Evolutionary conservation across 2,797 vertebrate genomes (phyloP).

Genomic region (Nannoperca obscura): DNA sequence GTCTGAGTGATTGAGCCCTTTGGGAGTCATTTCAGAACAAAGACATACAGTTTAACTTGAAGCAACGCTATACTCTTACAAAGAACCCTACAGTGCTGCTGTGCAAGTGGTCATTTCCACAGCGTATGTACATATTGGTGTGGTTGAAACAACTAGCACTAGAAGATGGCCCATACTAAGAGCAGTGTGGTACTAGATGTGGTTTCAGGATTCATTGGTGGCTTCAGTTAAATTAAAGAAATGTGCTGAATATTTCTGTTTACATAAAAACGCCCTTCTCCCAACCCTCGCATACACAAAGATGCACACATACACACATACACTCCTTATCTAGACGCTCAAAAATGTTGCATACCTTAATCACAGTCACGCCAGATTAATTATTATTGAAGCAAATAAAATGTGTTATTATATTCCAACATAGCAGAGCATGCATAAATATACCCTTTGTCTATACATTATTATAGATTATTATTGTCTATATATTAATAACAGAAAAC

Average conservation of each 20-base stretch:
- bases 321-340: not conserved
- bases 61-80: not conserved
- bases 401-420: not conserved
- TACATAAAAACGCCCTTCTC: not conserved
- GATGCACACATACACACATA: not conserved
- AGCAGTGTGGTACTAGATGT: not conserved
- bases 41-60: slow-evolving; percentile 5
- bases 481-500: not conserved
- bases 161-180: not conserved
- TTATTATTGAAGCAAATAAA: not conserved
- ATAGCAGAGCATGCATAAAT: not conserved
- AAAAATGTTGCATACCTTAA: not conserved
- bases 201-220: not conserved
- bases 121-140: not conserved
- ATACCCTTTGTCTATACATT: not conserved
- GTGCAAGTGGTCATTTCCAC: not conserved
- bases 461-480: too few relatives aligned
- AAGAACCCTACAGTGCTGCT: not conserved
- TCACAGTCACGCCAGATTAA: not conserved
- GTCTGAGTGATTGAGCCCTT: not conserved
- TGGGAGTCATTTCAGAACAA: not conserved
- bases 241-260: not conserved
- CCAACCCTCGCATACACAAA: not conserved
- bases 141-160: not conserved
- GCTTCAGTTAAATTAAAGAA: not conserved